phyloP scores from a whole-genome alignment of 2,797 vertebrate species.

The Macropus fuliginosus region DNA sequence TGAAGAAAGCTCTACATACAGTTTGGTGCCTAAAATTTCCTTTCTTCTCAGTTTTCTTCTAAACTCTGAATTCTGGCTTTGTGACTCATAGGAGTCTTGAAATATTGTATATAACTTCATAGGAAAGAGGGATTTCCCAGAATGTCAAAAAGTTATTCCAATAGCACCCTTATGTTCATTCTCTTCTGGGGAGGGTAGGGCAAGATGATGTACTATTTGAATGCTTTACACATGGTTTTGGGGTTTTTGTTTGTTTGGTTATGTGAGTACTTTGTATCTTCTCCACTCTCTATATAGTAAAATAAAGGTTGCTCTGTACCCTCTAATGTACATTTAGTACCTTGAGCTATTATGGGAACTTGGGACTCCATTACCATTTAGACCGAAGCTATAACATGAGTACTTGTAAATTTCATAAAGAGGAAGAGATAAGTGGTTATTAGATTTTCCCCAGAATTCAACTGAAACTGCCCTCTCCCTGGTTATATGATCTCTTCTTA shows the following conservation, averaged over 20 bases:
- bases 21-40: neutral
- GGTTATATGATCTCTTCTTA: neutral
- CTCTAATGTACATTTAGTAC: neutral
- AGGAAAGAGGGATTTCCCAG: neutral
- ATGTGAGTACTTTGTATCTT: neutral
- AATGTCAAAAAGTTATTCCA: neutral
- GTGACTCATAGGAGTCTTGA: neutral
- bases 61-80: neutral
- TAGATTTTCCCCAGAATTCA: neutral
- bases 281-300: neutral
- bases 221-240: neutral
- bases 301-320: neutral
- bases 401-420: neutral
- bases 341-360: neutral
- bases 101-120: neutral
- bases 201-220: neutral
- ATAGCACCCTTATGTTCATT: neutral
- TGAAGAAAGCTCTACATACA: neutral
- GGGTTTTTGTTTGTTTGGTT: neutral
- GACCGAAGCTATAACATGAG: neutral
- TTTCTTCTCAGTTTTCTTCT: neutral
- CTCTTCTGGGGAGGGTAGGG: neutral
- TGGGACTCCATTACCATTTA: neutral
- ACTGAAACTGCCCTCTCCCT: neutral
- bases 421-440: neutral